A percentile compares a stretch with the other conserved stretches of the same genome.
phyloP scores from a whole-genome alignment of 2,888 invertebrate genomes.

The Epirrita christyi region DNA sequence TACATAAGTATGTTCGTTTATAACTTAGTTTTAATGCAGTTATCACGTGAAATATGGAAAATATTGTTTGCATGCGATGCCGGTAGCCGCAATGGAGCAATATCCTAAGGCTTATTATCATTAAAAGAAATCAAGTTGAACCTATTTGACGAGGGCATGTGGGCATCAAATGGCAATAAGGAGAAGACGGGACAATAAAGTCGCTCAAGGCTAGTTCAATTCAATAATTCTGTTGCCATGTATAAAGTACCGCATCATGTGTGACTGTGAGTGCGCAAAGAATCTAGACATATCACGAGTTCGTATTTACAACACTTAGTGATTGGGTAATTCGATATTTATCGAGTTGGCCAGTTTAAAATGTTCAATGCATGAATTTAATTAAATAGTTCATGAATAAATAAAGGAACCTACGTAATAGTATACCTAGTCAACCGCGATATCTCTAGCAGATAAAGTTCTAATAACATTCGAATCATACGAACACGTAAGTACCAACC shows the following conservation, averaged over 20 bases:
- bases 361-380: constrained; percentile 7
- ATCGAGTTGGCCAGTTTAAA: background rate
- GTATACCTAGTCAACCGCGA: constrained; percentile 12
- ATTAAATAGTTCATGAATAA: background rate
- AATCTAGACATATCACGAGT: constrained; percentile 7
- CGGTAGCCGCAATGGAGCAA: constrained; percentile 25
- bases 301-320: background rate
- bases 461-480: constrained; percentile 13
- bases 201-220: constrained; percentile 54
- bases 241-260: constrained; percentile 22
- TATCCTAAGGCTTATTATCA: constrained; percentile 25
- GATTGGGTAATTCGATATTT: background rate
- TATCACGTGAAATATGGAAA: constrained; percentile 7
- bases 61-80: constrained; percentile 18
- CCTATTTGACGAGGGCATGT: constrained; percentile 24
- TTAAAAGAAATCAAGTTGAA: constrained; percentile 44
- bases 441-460: constrained; percentile 18
- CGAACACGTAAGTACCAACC: constrained; percentile 5
- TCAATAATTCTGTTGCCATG: constrained; percentile 41
- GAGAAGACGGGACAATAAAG: constrained; percentile 37
- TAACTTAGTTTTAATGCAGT: constrained; percentile 23
- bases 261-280: constrained; percentile 24
- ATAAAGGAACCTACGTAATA: background rate
- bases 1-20: constrained; percentile 3
- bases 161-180: constrained; percentile 33